Percentiles rank a stretch among this genome's conserved stretches.
phyloP scores from a whole-genome alignment of 2,888 invertebrate genomes.

The Zelleria hepariella region DNA sequence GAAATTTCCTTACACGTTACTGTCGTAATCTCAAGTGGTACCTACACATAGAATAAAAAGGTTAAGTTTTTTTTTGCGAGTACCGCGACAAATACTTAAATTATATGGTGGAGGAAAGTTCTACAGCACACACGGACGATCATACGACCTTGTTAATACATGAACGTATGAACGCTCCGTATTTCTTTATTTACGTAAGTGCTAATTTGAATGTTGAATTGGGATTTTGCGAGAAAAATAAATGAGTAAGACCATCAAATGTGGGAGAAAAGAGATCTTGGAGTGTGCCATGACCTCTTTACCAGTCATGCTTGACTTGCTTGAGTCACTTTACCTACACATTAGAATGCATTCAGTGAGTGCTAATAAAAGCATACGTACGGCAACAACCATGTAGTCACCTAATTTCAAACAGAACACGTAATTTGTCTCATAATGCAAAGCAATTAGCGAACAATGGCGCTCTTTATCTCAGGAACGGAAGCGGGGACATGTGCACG shows the following conservation, averaged over 20 bases:
- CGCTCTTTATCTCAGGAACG: constrained; percentile 1
- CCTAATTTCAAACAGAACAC: background rate
- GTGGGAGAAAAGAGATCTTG: background rate
- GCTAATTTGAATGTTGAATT: background rate
- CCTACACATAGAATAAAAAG: background rate
- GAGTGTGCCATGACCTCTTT: background rate
- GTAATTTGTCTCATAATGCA: background rate
- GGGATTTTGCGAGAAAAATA: background rate
- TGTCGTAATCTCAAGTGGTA: too few species aligned
- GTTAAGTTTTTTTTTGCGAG: background rate
- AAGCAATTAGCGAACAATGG: background rate
- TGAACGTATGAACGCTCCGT: background rate
- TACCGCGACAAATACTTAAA: background rate
- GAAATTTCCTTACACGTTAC: too few species aligned
- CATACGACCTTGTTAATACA: background rate
- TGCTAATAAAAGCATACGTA: background rate
- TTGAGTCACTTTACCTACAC: background rate
- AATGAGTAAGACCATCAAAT: too few species aligned
- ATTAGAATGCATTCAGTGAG: background rate
- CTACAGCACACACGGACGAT: background rate
- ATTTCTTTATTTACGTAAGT: background rate
- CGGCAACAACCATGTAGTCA: background rate
- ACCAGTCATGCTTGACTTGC: too few species aligned
- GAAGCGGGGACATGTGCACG: constrained; percentile 14
- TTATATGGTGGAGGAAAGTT: background rate